Percentiles rank a stretch among this genome's conserved stretches.
phyloP scores from a whole-genome alignment of 2,888 invertebrate species.

The Pegoplata infirma region DNA sequence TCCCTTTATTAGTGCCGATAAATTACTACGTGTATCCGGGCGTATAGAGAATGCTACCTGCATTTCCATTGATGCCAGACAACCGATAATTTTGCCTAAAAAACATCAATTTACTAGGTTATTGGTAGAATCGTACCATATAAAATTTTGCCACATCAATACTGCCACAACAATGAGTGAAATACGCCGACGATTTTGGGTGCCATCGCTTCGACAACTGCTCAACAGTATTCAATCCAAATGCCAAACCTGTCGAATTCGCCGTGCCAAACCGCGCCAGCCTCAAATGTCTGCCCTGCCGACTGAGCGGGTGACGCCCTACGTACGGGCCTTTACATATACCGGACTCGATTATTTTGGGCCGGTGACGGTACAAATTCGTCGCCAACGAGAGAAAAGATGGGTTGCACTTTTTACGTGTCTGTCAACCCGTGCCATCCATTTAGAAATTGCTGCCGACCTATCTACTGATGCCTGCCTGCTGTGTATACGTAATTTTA shows the following conservation, averaged over 20 bases:
- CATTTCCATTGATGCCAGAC: not conserved
- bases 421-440: conserved; percentile 38
- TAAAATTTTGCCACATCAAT: conserved; percentile 10
- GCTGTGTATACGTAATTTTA: conserved; percentile 52
- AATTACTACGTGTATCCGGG: conserved; percentile 1
- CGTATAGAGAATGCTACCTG: conserved; percentile 13
- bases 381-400: too few relatives aligned
- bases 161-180: not conserved
- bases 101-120: not conserved
- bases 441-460: conserved; percentile 55
- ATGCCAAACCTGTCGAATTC: not conserved
- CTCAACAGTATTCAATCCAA: not conserved
- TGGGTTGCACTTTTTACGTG: too few relatives aligned
- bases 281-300: conserved; percentile 13
- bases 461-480: conserved; percentile 49
- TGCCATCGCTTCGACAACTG: conserved; percentile 3
- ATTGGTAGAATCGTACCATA: conserved; percentile 8
- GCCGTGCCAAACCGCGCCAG: not conserved
- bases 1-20: conserved; percentile 12
- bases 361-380: too few relatives aligned
- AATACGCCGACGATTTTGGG: conserved; percentile 11
- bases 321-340: too few relatives aligned
- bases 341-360: too few relatives aligned
- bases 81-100: conserved; percentile 3
- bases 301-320: too few relatives aligned